Evolutionary conservation across 1,140 invertebrate genomes (phyloP).

Genomic region (Condylostylus longicornis): DNA sequence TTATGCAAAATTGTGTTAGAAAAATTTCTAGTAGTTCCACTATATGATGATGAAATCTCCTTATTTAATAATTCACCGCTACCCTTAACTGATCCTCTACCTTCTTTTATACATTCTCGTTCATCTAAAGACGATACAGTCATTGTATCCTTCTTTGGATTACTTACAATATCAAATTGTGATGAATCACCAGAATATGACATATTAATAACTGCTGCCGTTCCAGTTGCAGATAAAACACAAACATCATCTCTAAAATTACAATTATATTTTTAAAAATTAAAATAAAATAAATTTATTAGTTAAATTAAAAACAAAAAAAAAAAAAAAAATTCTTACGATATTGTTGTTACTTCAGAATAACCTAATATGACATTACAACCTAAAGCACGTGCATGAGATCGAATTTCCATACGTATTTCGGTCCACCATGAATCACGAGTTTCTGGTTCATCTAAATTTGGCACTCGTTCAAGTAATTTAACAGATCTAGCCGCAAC

Average conservation of each 20-base stretch:
- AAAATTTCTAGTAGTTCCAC: slow-evolving; percentile 10
- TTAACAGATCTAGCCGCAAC: slow-evolving; percentile 77
- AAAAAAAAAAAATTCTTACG: slow-evolving; percentile 38
- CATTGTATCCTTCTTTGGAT: no score
- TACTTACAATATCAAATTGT: slow-evolving; percentile 20
- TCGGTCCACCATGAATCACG: slow-evolving; percentile 93
- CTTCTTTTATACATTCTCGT: slow-evolving; percentile 2
- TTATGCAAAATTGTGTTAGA: slow-evolving; percentile 12
- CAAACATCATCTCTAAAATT: slow-evolving; percentile 76
- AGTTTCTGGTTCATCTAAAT: slow-evolving; percentile 74
- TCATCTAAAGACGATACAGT: no score
- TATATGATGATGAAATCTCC: slow-evolving; percentile 4
- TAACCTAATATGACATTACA: slow-evolving; percentile 93
- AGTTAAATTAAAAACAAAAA: not conserved
- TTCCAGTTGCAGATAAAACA: slow-evolving; percentile 82
- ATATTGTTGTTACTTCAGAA: slow-evolving; percentile 74
- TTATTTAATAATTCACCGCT: not conserved
- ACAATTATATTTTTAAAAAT: not conserved
- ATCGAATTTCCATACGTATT: slow-evolving; percentile 81
- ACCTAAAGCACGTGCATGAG: slow-evolving; percentile 73
- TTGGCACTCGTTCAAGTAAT: slow-evolving; percentile 63
- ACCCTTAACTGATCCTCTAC: not conserved
- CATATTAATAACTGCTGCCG: slow-evolving; percentile 70
- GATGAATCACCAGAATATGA: slow-evolving; percentile 32
- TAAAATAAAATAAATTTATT: not conserved